Conservation (phyloP, 2,797 vertebrate species). For the Poeciliopsis paucimaculata region DNA sequence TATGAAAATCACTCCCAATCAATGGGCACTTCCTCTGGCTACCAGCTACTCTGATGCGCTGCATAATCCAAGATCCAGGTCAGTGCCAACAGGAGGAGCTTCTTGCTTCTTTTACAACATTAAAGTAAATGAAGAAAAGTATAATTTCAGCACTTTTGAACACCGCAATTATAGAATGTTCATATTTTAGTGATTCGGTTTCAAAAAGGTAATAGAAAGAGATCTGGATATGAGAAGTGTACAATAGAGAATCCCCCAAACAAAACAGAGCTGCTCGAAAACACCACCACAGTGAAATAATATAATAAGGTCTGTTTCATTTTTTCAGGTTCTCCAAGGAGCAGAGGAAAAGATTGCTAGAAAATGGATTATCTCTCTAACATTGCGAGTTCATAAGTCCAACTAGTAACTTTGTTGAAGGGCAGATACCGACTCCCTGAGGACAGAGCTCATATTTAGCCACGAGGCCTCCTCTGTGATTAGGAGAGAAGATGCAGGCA, state of each 20-base stretch:
- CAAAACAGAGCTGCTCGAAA: constrained; percentile 74
- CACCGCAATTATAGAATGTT: constrained; percentile 36
- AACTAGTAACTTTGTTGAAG: constrained; percentile 84
- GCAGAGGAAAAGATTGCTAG: constrained; percentile 74
- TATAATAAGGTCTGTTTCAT: constrained; percentile 79
- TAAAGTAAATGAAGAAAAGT: constrained; percentile 40
- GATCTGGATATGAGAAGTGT: constrained; percentile 72
- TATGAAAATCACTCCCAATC: constrained; percentile 71
- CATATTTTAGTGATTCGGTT: constrained; percentile 64
- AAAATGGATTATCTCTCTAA: constrained; percentile 83
- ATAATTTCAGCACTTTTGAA: constrained; percentile 16
- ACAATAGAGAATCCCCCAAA: constrained; percentile 72
- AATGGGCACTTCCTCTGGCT: constrained; percentile 69
- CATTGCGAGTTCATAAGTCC: constrained; percentile 81
- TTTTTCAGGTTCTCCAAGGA: constrained; percentile 75
- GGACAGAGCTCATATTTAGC: constrained; percentile 81
- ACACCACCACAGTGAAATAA: constrained; percentile 76
- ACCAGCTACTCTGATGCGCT: constrained; percentile 50
- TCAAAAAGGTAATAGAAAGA: constrained; percentile 65
- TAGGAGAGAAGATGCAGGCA: constrained; percentile 74
- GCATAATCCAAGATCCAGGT: constrained; percentile 54
- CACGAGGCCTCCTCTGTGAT: constrained; percentile 80
- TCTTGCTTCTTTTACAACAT: constrained; percentile 33
- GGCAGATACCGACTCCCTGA: constrained; percentile 78
- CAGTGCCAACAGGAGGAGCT: constrained; percentile 33